These are phyloP conservation scores for Brachystomella parvula DNA, from an alignment of 1,140 invertebrate species.

Conservation along the genomic window DNA sequence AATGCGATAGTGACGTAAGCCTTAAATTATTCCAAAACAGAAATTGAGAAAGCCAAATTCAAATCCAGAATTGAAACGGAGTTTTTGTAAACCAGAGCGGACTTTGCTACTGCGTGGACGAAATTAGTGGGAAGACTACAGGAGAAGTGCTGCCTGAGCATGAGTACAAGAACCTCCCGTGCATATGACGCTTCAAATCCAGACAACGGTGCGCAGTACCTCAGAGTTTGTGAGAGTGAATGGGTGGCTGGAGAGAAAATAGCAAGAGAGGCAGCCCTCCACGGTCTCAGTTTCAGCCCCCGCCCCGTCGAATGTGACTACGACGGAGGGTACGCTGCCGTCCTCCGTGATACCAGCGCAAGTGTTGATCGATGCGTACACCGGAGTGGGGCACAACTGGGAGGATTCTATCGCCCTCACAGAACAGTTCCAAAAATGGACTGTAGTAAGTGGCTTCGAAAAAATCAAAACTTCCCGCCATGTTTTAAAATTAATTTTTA, in stretches of 20 bases:
- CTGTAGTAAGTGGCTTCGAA: constrained; percentile 5
- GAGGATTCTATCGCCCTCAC: background rate
- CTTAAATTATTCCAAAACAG: too few relatives aligned
- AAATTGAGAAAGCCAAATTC: background rate
- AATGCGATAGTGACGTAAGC: constrained; percentile 35
- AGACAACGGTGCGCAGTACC: constrained; percentile 19
- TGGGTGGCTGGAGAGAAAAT: constrained; percentile 22
- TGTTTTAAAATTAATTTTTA: background rate
- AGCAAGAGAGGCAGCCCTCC: constrained; percentile 22
- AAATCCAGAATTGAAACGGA: too few relatives aligned
- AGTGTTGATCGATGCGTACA: background rate
- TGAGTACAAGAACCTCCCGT: constrained; percentile 29
- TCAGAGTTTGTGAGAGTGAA: constrained; percentile 32
- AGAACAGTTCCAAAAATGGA: background rate
- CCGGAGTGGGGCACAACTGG: background rate
- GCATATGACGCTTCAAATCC: constrained; percentile 14
- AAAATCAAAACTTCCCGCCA: background rate
- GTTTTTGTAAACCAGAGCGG: too few relatives aligned
- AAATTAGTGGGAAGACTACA: constrained; percentile 26
- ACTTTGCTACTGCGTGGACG: constrained; percentile 36
- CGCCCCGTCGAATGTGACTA: constrained; percentile 46
- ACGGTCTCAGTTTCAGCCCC: constrained; percentile 23
- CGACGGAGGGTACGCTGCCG: constrained; percentile 49
- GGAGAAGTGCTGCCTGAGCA: constrained; percentile 31
- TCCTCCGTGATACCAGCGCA: background rate